Percentiles rank a stretch among this genome's conserved stretches.
Evolutionary conservation across 2,797 vertebrate genomes (phyloP).

Genomic region (Sebastes matsubarae): DNA sequence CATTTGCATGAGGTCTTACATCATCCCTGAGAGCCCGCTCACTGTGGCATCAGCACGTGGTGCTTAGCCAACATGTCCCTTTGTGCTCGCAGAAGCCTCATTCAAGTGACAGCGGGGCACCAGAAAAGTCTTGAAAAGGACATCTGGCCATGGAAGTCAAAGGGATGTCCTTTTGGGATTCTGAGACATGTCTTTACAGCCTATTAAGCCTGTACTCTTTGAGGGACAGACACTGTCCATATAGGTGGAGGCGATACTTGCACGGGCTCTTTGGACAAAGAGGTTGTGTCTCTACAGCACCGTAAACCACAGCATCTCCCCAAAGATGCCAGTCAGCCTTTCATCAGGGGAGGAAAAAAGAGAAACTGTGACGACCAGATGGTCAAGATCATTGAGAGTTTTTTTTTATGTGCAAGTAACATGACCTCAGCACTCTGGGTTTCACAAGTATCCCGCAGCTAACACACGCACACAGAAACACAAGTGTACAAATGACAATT

Average conservation of each 20-base stretch:
- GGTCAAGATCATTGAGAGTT: constrained; percentile 72
- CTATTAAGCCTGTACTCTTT: constrained; percentile 43
- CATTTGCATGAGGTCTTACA: constrained; percentile 75
- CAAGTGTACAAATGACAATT: constrained; percentile 25
- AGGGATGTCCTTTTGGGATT: constrained; percentile 62
- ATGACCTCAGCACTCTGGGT: constrained; percentile 67
- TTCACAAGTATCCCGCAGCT: constrained; percentile 60
- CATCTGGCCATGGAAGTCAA: constrained; percentile 74
- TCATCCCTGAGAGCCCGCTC: constrained; percentile 67
- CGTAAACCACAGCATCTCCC: constrained; percentile 53
- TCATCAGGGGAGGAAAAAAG: constrained; percentile 27
- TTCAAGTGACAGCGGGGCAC: constrained; percentile 68
- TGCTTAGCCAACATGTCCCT: constrained; percentile 70
- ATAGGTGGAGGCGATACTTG: constrained; percentile 60
- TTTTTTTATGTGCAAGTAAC: constrained; percentile 63
- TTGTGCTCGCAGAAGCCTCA: constrained; percentile 69
- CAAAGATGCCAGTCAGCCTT: constrained; percentile 57
- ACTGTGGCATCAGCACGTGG: constrained; percentile 73
- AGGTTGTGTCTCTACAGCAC: constrained; percentile 34
- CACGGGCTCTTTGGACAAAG: constrained; percentile 53
- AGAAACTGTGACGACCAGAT: constrained; percentile 69
- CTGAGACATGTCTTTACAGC: constrained; percentile 54
- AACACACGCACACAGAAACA: constrained; percentile 25
- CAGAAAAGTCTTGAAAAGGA: constrained; percentile 71
- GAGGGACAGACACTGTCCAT: constrained; percentile 57